Base-by-base conservation (phyloP, 2,888 invertebrate species). In the Epicampocera succincta region DNA sequence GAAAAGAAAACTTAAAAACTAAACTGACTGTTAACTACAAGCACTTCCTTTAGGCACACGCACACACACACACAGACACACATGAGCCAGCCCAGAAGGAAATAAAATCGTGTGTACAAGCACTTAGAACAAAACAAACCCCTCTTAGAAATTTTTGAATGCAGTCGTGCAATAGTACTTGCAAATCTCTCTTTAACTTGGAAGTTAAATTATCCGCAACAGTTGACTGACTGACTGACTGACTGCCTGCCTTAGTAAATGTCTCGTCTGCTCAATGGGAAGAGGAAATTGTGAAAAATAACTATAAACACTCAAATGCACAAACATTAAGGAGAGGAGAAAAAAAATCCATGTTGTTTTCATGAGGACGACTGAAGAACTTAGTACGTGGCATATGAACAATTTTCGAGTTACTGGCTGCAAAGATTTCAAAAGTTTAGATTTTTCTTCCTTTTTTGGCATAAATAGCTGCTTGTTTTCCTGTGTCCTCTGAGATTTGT, bases 201-300 rank as follows among this genome's bases (percentile, higher is more conserved):
- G 33, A 74, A 82, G 69, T 61, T 54, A 80, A 82, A 82, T 75
- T 82, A 78, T 78, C 40, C 78, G 60, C 65, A 74, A 50, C 73
- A 65, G 68, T 66, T 61, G 25, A 56, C 52, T 52, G 38, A 63
- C 61, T 60, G 61, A 33, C 29, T 69, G 60, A 46, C 12, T 44
- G 50, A 42, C 33, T 71, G 25, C 60, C 42, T 58, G 61, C 15
- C 29, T 71, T 46, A 52, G 3, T 44, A 17, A 50, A 29, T 68
- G 44, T 60, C 42, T 60, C 42, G 25, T n/a, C 15, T 60, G 40
- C 72, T 74, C 69, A 46, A 81, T 50, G 52, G 52, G 78, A 74
- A 82, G 48, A 74, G 82, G 78, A 82, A 82, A 71, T 74, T 82
- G 69, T 73, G 40, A 58, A 61, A 71, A 71, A 76, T 65, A 54